Conservation (phyloP, 2,113 vertebrate species). For the Micronisus gabar region DNA sequence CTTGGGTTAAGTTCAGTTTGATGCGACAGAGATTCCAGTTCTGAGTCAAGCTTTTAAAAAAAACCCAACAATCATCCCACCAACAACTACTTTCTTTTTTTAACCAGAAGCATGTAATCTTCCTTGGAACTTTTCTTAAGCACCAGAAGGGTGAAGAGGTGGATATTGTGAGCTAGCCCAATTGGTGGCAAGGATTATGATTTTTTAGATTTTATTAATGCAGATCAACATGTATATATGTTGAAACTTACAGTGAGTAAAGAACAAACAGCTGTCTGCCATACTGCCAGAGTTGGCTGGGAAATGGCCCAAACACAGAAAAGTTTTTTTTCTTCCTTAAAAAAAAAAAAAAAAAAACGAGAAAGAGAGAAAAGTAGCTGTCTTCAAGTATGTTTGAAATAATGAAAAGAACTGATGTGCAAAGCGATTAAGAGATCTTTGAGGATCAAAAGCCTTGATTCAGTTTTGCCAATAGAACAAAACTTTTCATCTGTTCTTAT, state of each 20-base stretch:
- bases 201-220: background rate
- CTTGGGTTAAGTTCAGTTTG: conserved; percentile 8
- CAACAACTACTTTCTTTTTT: conserved; percentile 48
- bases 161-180: background rate
- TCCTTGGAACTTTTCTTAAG: background rate
- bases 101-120: conserved; percentile 46
- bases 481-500: conserved; percentile 70
- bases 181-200: background rate
- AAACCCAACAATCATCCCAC: background rate
- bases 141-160: background rate
- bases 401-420: conserved; percentile 60
- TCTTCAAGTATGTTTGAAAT: conserved; percentile 60
- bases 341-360: background rate
- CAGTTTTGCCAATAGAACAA: conserved; percentile 59
- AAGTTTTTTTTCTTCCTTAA: background rate
- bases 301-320: conserved; percentile 12
- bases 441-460: conserved; percentile 70
- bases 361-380: background rate
- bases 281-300: background rate
- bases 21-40: background rate
- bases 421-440: conserved; percentile 66
- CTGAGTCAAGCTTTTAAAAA: conserved; percentile 3
- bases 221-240: background rate
- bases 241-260: background rate
- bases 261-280: background rate